Evolutionary conservation across 2,113 vertebrate genomes (phyloP).

Genomic region (Ammospiza caudacuta): DNA sequence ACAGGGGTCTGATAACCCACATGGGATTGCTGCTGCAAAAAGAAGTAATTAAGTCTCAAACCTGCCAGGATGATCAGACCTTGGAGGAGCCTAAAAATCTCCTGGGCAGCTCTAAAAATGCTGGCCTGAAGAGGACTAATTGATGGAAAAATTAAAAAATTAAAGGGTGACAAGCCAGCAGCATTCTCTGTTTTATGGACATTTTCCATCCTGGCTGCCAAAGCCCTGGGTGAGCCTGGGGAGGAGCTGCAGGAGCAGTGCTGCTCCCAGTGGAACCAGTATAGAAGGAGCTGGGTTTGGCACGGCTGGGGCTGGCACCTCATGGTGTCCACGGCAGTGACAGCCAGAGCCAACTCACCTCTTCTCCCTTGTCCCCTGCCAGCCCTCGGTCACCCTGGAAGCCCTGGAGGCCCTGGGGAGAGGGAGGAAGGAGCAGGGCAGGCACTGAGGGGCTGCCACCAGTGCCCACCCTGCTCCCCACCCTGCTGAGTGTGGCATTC

Average conservation of each 20-base stretch:
- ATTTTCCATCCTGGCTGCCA: background rate
- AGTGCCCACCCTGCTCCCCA: rapidly evolving
- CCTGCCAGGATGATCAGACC: rapidly evolving
- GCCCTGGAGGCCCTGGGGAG: constrained; percentile 73
- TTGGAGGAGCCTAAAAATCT: background rate
- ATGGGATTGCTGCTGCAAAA: background rate
- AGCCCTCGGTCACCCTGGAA: constrained; percentile 84
- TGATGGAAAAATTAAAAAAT: rapidly evolving
- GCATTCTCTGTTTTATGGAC: background rate
- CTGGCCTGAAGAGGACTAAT: background rate
- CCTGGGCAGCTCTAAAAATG: background rate
- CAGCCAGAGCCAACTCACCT: constrained; percentile 73
- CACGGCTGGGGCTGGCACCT: background rate
- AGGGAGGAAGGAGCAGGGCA: background rate
- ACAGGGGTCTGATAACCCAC: background rate
- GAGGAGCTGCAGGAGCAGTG: background rate
- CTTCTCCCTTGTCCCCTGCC: constrained; percentile 85
- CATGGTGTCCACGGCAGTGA: rapidly evolving
- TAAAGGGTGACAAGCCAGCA: background rate
- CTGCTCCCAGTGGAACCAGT: background rate
- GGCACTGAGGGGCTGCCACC: background rate
- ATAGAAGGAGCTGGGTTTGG: background rate
- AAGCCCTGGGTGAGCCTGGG: background rate
- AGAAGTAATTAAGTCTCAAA: background rate
- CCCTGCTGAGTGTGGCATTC: background rate